Percentiles rank a stretch among this genome's conserved stretches.
Conservation (phyloP, 2,888 invertebrate species). For the Allophyes oxyacanthae region DNA sequence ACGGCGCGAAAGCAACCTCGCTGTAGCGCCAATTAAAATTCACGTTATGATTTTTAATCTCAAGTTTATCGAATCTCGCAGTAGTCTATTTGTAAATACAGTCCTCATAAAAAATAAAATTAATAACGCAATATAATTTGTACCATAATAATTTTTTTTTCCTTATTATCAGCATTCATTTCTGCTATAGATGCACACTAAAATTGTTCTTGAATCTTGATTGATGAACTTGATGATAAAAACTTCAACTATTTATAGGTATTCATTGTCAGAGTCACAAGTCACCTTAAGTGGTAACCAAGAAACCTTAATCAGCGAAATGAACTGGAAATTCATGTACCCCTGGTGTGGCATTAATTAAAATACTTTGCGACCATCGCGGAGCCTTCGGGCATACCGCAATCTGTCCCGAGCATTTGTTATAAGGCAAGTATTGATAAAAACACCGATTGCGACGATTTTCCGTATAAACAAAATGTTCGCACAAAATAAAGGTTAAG, state of each 20-base stretch:
- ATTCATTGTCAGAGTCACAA: conserved; percentile 31
- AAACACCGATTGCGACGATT: conserved; percentile 61
- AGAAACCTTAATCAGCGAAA: conserved; percentile 74
- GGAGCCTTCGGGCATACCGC: conserved; percentile 64
- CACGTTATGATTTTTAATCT: background rate
- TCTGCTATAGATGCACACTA: background rate
- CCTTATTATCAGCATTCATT: conserved; percentile 1
- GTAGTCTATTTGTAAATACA: background rate
- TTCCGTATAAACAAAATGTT: conserved; percentile 56
- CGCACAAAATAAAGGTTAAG: conserved; percentile 53
- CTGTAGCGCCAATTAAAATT: background rate
- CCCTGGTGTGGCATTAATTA: conserved; percentile 79
- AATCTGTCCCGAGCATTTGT: conserved; percentile 71
- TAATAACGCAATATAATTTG: background rate
- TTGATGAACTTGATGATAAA: conserved; percentile 5
- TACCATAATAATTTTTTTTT: background rate
- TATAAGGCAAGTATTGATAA: conserved; percentile 67
- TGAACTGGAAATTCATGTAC: conserved; percentile 76
- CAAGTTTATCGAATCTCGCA: background rate
- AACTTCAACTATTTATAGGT: conserved; percentile 15
- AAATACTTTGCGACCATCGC: conserved; percentile 76
- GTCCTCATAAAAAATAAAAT: background rate
- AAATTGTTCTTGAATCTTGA: background rate
- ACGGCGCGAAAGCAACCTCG: background rate
- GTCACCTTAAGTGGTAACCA: conserved; percentile 56